phyloP scores from a whole-genome alignment of 1,140 invertebrate species.

The Eubasilissa regina region DNA sequence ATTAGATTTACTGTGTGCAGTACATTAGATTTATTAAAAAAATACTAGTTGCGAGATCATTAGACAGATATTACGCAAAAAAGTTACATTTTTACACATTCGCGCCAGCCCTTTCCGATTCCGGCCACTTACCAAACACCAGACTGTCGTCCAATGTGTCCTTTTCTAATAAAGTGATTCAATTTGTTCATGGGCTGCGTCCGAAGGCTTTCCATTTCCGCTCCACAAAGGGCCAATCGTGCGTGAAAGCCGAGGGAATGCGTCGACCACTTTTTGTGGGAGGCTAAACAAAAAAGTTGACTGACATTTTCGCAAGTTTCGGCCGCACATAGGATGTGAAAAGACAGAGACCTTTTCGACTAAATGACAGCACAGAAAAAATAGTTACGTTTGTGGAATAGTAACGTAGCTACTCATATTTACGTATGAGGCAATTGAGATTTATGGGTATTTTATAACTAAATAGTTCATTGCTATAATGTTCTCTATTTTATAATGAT shows the following conservation, averaged over 20 bases:
- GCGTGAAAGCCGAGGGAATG: conserved; percentile 28
- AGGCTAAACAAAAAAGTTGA: conserved; percentile 19
- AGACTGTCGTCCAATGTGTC: conserved; percentile 11
- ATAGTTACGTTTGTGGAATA: neutral
- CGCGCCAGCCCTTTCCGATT: neutral
- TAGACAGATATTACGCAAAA: too few relatives aligned
- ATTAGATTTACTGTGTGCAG: neutral
- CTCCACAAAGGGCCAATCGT: conserved; percentile 39
- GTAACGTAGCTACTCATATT: too few relatives aligned
- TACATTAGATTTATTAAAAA: neutral
- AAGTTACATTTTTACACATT: too few relatives aligned
- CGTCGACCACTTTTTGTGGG: conserved; percentile 30
- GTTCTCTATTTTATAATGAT: too few relatives aligned
- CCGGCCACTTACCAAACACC: conserved; percentile 1
- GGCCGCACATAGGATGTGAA: neutral
- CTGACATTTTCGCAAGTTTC: conserved; percentile 21
- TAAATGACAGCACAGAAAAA: conserved; percentile 26
- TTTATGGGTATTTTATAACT: too few relatives aligned
- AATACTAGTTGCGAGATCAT: too few relatives aligned
- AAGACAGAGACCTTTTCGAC: conserved; percentile 20
- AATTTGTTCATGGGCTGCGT: conserved; percentile 36
- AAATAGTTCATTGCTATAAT: too few relatives aligned
- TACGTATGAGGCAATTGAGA: too few relatives aligned
- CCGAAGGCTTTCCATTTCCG: conserved; percentile 41
- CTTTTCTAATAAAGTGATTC: conserved; percentile 45